Evolutionary conservation across 2,113 vertebrate species (phyloP).

Genomic region (Heptranchias perlo): DNA sequence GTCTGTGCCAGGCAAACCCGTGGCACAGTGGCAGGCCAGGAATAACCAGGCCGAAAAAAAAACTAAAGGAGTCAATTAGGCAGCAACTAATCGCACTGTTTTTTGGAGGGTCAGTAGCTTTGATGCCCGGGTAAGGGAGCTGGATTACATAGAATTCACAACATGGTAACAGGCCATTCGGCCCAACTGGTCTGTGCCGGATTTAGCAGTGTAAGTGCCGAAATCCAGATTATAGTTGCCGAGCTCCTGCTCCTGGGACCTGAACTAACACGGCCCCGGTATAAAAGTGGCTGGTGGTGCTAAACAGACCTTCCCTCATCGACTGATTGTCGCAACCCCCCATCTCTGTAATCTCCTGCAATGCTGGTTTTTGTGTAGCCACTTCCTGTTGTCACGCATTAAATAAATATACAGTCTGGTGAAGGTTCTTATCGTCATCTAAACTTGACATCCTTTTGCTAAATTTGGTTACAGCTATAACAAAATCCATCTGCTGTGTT

Average conservation of each 20-base stretch:
- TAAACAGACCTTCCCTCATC: background rate
- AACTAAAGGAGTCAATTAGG: background rate
- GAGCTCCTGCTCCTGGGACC: background rate
- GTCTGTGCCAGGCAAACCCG: background rate
- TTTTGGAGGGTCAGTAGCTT: too few species aligned
- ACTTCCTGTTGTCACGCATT: conserved; percentile 22
- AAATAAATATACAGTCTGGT: conserved; percentile 6
- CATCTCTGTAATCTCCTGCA: background rate
- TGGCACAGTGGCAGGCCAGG: background rate
- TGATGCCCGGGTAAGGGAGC: too few species aligned
- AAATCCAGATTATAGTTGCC: background rate
- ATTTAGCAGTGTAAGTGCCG: background rate
- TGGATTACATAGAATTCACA: background rate
- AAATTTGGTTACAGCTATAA: conserved; percentile 27
- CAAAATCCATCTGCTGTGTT: conserved; percentile 25
- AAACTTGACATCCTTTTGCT: background rate
- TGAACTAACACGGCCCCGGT: too few species aligned
- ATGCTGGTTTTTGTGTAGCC: background rate
- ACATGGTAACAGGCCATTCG: background rate
- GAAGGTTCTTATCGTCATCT: conserved; percentile 3
- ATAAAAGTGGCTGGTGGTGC: background rate
- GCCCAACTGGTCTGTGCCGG: background rate
- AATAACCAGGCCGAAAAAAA: background rate
- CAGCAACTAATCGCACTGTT: background rate
- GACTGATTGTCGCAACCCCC: background rate